Evolutionary conservation across 2,888 invertebrate genomes (phyloP), one percentile per base, ranked within the genome.

Genomic region (Orthosia gracilis): DNA sequence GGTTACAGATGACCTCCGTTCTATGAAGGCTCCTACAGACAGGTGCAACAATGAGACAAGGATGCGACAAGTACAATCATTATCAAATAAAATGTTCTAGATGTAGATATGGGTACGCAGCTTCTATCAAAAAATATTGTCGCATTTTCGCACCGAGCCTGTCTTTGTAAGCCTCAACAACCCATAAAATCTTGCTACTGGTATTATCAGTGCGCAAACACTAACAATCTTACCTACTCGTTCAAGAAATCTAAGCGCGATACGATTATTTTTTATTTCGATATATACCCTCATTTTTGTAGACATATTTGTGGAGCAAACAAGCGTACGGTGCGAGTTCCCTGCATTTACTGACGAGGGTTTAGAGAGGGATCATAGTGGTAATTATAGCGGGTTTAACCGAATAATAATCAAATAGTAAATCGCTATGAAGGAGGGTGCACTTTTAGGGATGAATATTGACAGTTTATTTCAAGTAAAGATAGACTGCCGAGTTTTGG

Each of bases 311-410:
- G 74, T 80, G 63, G 62, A 70, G 70, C 80, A 78, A 82, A 82
- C 81, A 82, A 80, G 75, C 82, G 76, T 78, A 47, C 72, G 73
- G 76, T 80, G 79, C 76, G 79, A 84, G 80, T 84, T 85, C 70
- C 71, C 85, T 84, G 80, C 83, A 83, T 86, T 85, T 87, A 85
- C 79, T 82, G 87, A 81, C 82, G 78, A 88, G 80, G 55, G 59
- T 58, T 83, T 75, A 81, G 61, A 66, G 2, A 52, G 45, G 13
- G 73, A 21, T 3, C 47, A 45, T 3, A 52, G 64, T 79, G 40
- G 4, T 21, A 54, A 58, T 64, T 65, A 49, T 9, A 73, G 76
- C 55, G 77, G 13, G 50, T 54, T 59, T 21, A 26, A 63, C 5
- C 13, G 40, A 21, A 26, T 15, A 3, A 64, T 5, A 7, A 1